A percentile compares a stretch with the other conserved stretches of the same genome.
These are phyloP conservation scores for Crotalus tigris DNA, from an alignment of 2,113 vertebrate genomes.

Conservation along the genomic window DNA sequence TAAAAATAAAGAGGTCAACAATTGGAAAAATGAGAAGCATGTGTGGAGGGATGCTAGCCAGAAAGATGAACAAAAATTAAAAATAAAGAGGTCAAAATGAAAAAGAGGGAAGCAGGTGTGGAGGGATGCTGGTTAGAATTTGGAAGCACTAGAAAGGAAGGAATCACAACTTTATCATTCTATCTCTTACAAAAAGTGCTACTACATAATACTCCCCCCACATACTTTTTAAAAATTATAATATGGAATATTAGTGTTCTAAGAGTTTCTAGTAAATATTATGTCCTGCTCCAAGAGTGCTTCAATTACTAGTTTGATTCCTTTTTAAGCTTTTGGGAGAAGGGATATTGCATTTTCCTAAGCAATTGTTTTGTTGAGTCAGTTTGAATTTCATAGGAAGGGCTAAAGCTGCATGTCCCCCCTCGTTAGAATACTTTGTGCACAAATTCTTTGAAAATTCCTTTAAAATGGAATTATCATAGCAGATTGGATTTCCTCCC, in stretches of 20 bases:
- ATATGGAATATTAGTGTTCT: neutral
- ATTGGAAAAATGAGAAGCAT: neutral
- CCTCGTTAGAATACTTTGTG: neutral
- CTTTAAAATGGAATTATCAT: neutral
- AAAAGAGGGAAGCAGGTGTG: too few species aligned
- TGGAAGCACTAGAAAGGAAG: neutral
- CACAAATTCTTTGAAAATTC: neutral
- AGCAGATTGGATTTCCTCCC: neutral
- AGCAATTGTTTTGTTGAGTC: neutral
- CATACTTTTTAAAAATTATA: neutral
- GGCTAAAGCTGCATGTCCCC: neutral
- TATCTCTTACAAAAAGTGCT: neutral
- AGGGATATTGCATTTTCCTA: neutral
- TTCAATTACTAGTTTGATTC: neutral
- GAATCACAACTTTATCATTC: neutral
- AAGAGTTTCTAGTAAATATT: neutral
- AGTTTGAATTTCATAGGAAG: neutral
- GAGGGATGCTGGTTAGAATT: neutral
- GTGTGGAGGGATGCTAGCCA: neutral
- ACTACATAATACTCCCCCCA: neutral
- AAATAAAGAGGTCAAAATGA: too few species aligned
- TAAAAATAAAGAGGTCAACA: neutral
- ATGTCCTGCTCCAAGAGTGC: neutral
- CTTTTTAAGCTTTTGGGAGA: neutral
- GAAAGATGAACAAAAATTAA: too few species aligned